Evolutionary conservation across 2,888 invertebrate genomes (phyloP), one percentile per base, ranked within the genome.

Genomic region (Ommatoiulus sabulosus): DNA sequence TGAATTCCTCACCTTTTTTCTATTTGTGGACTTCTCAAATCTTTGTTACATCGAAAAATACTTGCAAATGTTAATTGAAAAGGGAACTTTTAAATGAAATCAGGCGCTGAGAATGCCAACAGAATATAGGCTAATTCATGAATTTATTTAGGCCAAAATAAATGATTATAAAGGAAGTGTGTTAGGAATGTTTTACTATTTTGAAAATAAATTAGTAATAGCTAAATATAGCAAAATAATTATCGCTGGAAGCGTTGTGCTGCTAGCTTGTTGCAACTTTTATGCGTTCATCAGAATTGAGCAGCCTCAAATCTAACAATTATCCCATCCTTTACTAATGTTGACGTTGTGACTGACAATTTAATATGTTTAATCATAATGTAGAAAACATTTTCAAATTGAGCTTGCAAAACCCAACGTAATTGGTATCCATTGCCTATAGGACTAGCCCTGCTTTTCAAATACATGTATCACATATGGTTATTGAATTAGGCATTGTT

Each of bases 261-360:
- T 72, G 24, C 15, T 7, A 72, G 24, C 72, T 24, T 6, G 20
- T 10, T 10, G 24, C 0, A 24, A 7, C 72, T 24, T 24, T 24
- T 24, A 10, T 3, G 5, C 10, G 24, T 1, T 24, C 4, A 20
- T 63, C 63, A 63, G 0, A 6, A 63, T 63, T 63, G 63, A 63
- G 63, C n/a, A n/a, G n/a, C 35, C 35, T 35, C 63, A 17, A 63
- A 24, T 24, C 72, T 72, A 8, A 8, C 72, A 72, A 72, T 72
- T 72, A 72, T 10, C 24, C 10, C 24, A 72, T 72, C 72, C 1
- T 72, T 24, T 24, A 6, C 7, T 72, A 24, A 72, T 24, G 3
- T 72, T 72, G n/a, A 72, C 72, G 20, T 72, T 72, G 24, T 24
- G 72, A 24, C 72, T 72, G 72, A 24, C 72, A 72, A 24, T 72